A percentile compares a stretch with the other conserved stretches of the same genome.
These are phyloP conservation scores for Silurus meridionalis DNA, from an alignment of 2,113 vertebrate genomes.

Conservation along the genomic window DNA sequence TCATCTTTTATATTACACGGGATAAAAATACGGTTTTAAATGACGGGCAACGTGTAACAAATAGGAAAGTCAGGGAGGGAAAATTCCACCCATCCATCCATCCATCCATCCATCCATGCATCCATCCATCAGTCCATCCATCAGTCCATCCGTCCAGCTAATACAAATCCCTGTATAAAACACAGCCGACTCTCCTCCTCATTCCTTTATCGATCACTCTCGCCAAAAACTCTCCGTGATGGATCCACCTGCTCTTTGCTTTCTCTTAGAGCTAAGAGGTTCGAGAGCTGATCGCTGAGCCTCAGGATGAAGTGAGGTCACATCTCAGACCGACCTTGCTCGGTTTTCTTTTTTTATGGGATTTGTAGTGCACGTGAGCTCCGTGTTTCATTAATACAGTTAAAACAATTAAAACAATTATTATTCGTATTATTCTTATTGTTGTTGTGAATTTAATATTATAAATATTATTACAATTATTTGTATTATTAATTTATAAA, in stretches of 20 bases:
- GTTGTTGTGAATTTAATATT: background rate
- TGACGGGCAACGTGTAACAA: slow-evolving; percentile 2
- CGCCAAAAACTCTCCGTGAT: slow-evolving; percentile 11
- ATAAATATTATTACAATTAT: background rate
- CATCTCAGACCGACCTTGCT: background rate
- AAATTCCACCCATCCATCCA: slow-evolving; percentile 10
- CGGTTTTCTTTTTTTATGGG: background rate
- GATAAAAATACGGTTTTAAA: slow-evolving; percentile 17
- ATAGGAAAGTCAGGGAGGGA: slow-evolving; percentile 16
- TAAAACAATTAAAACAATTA: no score
- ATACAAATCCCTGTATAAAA: background rate
- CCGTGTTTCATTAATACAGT: background rate
- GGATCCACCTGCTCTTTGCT: background rate
- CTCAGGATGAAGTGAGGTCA: background rate
- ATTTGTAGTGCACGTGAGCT: background rate
- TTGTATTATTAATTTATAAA: no score
- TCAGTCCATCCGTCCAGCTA: background rate
- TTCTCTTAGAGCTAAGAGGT: background rate
- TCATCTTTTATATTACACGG: slow-evolving; percentile 7
- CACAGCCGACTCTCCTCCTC: background rate
- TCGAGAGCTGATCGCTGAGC: background rate
- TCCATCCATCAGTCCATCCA: slow-evolving; percentile 11
- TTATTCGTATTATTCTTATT: no score
- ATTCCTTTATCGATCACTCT: slow-evolving; percentile 11
- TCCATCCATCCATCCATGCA: slow-evolving; percentile 8